phyloP scores from a whole-genome alignment of 2,797 vertebrate genomes.

The Sternotherus odoratus region DNA sequence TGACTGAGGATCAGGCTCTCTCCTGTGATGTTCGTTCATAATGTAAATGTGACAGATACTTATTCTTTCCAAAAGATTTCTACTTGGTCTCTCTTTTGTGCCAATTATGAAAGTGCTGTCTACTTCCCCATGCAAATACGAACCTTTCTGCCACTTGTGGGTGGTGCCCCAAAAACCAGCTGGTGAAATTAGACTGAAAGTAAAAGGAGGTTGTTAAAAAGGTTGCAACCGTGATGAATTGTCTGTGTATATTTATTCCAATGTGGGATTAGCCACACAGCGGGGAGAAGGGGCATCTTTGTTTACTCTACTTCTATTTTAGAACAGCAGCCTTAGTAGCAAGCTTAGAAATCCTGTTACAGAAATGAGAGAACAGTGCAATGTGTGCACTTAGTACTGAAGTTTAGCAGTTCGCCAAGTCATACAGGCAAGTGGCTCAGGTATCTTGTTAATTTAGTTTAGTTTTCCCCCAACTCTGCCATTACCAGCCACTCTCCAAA shows the following conservation, averaged over 20 bases:
- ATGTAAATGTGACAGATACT: background rate
- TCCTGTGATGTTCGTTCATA: background rate
- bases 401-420: background rate
- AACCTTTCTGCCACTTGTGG: background rate
- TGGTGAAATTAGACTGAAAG: background rate
- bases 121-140: background rate
- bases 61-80: background rate
- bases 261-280: background rate
- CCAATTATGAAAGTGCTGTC: conserved; percentile 7
- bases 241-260: background rate
- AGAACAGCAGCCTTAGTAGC: background rate
- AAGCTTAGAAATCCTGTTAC: background rate
- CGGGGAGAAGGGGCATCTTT: background rate
- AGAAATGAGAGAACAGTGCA: background rate
- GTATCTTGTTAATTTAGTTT: background rate
- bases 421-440: background rate
- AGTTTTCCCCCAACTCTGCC: conserved; percentile 6
- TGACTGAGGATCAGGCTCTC: background rate
- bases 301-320: conserved; percentile 17
- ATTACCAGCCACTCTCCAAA: conserved; percentile 40
- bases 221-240: background rate
- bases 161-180: conserved; percentile 13
- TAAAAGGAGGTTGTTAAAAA: background rate
- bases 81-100: background rate
- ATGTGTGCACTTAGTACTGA: background rate